Percentiles rank a stretch among this genome's conserved stretches.
phyloP scores from a whole-genome alignment of 2,113 vertebrate species.

The Chamaetylas fuelleborni region DNA sequence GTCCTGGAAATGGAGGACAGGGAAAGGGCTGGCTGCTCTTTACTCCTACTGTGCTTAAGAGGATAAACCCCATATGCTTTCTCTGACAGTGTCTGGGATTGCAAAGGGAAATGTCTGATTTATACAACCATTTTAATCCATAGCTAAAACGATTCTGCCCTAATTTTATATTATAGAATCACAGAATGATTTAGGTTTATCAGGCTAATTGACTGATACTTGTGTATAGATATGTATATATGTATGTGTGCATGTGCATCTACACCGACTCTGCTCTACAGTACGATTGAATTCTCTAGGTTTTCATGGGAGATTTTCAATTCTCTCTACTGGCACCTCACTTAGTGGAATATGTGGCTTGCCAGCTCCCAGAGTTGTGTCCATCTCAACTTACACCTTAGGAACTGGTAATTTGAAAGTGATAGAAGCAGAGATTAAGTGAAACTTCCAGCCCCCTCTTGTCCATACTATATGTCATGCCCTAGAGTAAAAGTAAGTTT shows the following conservation, averaged over 20 bases:
- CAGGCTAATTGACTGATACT: neutral
- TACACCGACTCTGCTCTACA: neutral
- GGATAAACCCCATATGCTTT: accelerated
- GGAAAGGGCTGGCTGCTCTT: neutral
- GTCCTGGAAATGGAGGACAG: neutral
- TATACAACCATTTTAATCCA: neutral
- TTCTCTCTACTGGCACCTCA: neutral
- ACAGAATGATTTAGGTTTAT: neutral
- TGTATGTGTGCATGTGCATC: neutral
- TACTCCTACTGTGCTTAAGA: neutral
- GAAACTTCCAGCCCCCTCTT: neutral
- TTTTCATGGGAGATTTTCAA: neutral
- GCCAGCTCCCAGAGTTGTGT: neutral
- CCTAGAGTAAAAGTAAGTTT: neutral
- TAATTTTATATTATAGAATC: neutral
- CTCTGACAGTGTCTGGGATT: neutral
- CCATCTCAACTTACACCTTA: neutral
- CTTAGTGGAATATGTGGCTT: neutral
- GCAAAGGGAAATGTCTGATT: neutral
- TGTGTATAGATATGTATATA: accelerated
- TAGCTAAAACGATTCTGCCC: neutral
- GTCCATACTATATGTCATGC: neutral
- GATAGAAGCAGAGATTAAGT: neutral
- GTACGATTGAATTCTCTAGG: neutral
- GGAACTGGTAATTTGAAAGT: neutral